Conservation (phyloP, 2,113 vertebrate genomes). For the Picathartes gymnocephalus region DNA sequence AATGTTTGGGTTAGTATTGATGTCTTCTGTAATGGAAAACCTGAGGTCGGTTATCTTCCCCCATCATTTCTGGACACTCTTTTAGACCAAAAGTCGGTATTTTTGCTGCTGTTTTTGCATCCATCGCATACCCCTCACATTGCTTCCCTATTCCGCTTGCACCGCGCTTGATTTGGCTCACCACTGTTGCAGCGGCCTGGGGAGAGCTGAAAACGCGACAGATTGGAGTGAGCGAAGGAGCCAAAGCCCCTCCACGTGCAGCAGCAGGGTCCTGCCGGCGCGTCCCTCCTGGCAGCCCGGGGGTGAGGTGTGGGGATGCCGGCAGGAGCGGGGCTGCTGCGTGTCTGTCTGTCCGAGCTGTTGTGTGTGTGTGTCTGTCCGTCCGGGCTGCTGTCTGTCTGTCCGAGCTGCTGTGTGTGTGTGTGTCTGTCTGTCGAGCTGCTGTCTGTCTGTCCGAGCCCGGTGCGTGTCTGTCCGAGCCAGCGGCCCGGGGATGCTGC, state of each 20-base stretch:
- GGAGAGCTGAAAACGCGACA: fast-evolving
- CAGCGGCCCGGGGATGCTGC: neutral
- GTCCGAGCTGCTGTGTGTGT: too few species aligned
- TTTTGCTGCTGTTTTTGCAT: neutral
- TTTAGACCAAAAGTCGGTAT: neutral
- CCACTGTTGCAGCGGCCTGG: fast-evolving
- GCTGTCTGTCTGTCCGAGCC: too few species aligned
- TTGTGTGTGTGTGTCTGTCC: too few species aligned
- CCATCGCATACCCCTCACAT: neutral
- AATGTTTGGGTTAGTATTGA: neutral
- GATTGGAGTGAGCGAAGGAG: neutral
- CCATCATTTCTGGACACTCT: neutral
- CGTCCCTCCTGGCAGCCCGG: neutral
- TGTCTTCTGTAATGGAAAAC: neutral
- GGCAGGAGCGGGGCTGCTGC: neutral
- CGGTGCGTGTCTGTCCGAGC: too few species aligned
- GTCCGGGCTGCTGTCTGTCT: too few species aligned
- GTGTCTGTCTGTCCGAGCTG: neutral
- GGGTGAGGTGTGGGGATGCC: neutral
- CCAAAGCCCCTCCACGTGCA: neutral
- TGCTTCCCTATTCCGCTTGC: neutral
- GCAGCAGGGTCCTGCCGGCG: neutral
- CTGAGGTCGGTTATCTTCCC: neutral
- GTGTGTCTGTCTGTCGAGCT: neutral
- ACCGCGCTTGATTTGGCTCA: neutral